Percentiles rank a stretch among this genome's conserved stretches.
Conservation (phyloP, 2,797 vertebrate genomes). For the Lerista edwardsae region DNA sequence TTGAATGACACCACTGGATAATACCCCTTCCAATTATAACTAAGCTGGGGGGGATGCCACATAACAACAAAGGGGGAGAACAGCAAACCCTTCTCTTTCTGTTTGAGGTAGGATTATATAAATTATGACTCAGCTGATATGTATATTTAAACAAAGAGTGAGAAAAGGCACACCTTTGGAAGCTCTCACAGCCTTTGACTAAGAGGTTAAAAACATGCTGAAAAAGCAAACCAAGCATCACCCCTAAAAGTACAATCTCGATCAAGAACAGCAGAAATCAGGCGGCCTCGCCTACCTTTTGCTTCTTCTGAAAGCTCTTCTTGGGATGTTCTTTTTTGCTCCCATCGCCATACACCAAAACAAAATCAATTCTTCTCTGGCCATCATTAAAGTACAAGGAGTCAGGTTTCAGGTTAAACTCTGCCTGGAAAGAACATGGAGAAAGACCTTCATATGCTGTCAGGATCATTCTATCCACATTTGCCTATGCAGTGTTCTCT, state of each 20-base stretch:
- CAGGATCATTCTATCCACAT: neutral
- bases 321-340: slow-evolving; percentile 84
- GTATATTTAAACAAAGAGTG: neutral
- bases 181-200: neutral
- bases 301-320: slow-evolving; percentile 77
- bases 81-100: neutral
- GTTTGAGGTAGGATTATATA: neutral
- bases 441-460: slow-evolving; percentile 19
- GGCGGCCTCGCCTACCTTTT: slow-evolving; percentile 76
- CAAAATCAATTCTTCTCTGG: slow-evolving; percentile 87
- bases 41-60: neutral
- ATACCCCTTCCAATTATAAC: slow-evolving; percentile 34
- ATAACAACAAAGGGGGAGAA: neutral
- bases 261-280: neutral
- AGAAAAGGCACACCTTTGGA: neutral
- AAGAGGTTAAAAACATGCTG: neutral
- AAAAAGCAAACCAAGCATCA: neutral
- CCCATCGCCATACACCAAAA: slow-evolving; percentile 93
- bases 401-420: slow-evolving; percentile 85
- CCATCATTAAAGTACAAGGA: slow-evolving; percentile 92
- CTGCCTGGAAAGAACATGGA: slow-evolving; percentile 77
- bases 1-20: no score
- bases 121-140: neutral
- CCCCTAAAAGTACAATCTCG: neutral
- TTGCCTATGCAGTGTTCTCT: neutral